A percentile compares a stretch with the other conserved stretches of the same genome.
These are phyloP conservation scores for Clamator glandarius DNA, from an alignment of 2,797 vertebrate genomes.

Conservation along the genomic window DNA sequence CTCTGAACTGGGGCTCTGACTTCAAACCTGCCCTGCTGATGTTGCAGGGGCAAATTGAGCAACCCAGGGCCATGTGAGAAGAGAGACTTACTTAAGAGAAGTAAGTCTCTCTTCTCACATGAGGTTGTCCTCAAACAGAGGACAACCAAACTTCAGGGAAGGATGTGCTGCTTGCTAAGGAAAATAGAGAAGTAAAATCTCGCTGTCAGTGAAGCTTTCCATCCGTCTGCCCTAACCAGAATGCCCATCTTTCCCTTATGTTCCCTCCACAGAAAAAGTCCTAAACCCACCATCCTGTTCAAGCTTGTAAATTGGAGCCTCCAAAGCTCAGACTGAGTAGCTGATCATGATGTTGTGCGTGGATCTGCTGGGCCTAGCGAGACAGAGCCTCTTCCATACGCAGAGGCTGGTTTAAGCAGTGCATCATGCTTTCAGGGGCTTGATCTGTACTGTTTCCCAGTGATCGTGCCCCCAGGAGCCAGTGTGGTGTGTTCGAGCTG, in stretches of 20 bases:
- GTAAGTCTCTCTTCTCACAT: no score
- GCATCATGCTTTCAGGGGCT: neutral
- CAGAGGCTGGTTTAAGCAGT: neutral
- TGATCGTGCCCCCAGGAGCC: neutral
- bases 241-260: neutral
- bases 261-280: neutral
- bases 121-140: no score
- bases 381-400: neutral
- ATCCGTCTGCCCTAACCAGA: neutral
- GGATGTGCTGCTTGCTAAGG: neutral
- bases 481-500: accelerated
- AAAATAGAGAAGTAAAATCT: neutral
- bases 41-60: neutral
- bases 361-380: neutral
- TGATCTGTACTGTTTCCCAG: neutral
- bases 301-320: neutral
- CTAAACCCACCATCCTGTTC: neutral
- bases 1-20: neutral
- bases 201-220: neutral
- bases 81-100: no score
- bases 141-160: neutral
- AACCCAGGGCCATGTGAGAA: neutral
- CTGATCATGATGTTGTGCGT: neutral
- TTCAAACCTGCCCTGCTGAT: neutral
- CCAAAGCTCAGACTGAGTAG: neutral